Conservation (phyloP, 1,140 invertebrate species). For the Macrocentrus cingulum region DNA sequence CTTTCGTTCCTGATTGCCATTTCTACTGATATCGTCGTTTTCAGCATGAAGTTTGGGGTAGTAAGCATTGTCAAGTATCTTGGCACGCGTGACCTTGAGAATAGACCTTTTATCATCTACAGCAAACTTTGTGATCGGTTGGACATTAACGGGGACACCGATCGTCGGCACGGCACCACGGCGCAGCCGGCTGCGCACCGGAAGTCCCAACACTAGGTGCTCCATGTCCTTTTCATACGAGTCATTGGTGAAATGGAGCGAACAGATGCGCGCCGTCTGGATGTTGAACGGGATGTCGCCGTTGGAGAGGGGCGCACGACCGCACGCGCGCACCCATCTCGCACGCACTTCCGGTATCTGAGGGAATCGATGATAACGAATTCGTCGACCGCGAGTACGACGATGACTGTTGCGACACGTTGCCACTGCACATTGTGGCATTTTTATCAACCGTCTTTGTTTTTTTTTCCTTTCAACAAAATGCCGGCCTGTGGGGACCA, state of each 20-base stretch:
- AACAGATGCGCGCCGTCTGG: constrained; percentile 63
- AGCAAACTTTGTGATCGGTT: constrained; percentile 52
- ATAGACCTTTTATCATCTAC: constrained; percentile 55
- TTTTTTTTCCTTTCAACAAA: neutral
- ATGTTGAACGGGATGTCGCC: constrained; percentile 59
- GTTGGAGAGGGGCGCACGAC: constrained; percentile 54
- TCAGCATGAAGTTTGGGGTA: neutral
- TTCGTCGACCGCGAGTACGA: constrained; percentile 60
- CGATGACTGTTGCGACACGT: constrained; percentile 64
- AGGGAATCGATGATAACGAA: constrained; percentile 64
- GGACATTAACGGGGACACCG: constrained; percentile 59
- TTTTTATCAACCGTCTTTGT: constrained; percentile 41
- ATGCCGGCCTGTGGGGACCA: neutral
- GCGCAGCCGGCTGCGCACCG: constrained; percentile 59
- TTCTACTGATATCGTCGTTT: neutral
- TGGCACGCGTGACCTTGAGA: constrained; percentile 49
- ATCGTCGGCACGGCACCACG: constrained; percentile 61
- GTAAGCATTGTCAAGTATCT: constrained; percentile 35
- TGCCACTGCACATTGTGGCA: constrained; percentile 64
- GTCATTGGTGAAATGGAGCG: constrained; percentile 60
- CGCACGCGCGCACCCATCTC: constrained; percentile 61
- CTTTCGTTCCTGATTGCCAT: constrained; percentile 1
- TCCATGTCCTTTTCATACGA: constrained; percentile 64
- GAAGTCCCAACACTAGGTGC: constrained; percentile 62
- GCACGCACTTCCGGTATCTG: constrained; percentile 59